Percentiles rank a stretch among this genome's conserved stretches.
phyloP scores from a whole-genome alignment of 2,888 invertebrate species.

The Scelioninae gen. 1 region DNA sequence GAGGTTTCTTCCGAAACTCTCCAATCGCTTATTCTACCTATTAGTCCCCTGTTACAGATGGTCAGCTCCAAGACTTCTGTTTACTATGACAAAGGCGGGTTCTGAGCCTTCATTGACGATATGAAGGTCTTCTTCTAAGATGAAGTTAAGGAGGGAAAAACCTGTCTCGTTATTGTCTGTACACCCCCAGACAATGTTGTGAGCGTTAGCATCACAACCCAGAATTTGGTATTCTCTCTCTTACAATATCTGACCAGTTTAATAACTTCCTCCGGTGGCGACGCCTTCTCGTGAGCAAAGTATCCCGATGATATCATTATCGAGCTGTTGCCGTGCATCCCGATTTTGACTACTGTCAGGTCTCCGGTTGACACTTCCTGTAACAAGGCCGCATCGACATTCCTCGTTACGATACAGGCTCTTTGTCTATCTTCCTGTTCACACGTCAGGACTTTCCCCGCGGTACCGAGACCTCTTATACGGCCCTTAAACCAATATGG shows the following conservation, averaged over 20 bases:
- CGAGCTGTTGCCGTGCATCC: not conserved
- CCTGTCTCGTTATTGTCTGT: constrained; percentile 10
- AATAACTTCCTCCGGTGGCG: not conserved
- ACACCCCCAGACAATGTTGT: constrained; percentile 8
- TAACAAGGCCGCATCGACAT: not conserved
- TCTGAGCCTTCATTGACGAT: constrained; percentile 4
- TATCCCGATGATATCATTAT: constrained; percentile 1
- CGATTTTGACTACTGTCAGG: not conserved
- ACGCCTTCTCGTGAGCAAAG: not conserved
- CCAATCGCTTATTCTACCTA: no score
- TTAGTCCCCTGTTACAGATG: no score
- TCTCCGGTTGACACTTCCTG: constrained; percentile 2
- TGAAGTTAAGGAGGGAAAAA: not conserved
- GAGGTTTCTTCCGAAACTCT: no score
- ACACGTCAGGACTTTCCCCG: not conserved
- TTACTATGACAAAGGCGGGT: constrained; percentile 13
- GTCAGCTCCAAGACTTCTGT: no score
- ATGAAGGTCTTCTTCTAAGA: not conserved
- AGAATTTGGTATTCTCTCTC: not conserved
- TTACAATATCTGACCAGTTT: not conserved
- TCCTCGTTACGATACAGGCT: not conserved
- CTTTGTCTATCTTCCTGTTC: constrained; percentile 1
- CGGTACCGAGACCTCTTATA: not conserved
- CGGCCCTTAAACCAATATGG: constrained; percentile 5
- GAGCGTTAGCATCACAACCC: constrained; percentile 19